phyloP scores from a whole-genome alignment of 1,140 invertebrate genomes.

The Drepana arcuata region DNA sequence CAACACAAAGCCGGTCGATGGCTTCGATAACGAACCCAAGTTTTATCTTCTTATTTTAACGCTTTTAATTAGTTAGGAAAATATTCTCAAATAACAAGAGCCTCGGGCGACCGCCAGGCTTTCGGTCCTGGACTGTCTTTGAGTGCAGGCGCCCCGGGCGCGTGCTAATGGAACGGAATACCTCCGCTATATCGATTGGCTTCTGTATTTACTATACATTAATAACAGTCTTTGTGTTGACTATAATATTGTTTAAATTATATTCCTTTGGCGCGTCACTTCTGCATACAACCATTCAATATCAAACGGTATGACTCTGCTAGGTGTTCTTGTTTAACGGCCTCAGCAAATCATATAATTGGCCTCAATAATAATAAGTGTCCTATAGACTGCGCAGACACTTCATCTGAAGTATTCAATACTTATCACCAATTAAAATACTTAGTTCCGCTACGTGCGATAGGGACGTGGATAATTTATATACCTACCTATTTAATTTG shows the following conservation, averaged over 20 bases:
- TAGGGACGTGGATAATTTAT: too few relatives aligned
- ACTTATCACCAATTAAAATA: too few relatives aligned
- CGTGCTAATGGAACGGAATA: slow-evolving; percentile 40
- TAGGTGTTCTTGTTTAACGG: too few relatives aligned
- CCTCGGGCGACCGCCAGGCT: slow-evolving; percentile 27
- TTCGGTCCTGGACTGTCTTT: slow-evolving; percentile 41
- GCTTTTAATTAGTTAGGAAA: slow-evolving; percentile 70
- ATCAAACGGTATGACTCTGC: too few relatives aligned
- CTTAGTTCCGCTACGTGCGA: too few relatives aligned
- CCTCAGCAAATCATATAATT: too few relatives aligned
- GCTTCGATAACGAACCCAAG: slow-evolving; percentile 57
- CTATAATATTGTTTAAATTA: slow-evolving; percentile 25
- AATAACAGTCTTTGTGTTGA: slow-evolving; percentile 30
- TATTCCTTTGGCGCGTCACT: slow-evolving; percentile 19
- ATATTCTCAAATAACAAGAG: slow-evolving; percentile 65
- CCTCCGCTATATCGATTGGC: slow-evolving; percentile 42
- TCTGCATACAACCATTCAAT: too few relatives aligned
- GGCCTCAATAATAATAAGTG: too few relatives aligned
- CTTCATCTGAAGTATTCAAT: too few relatives aligned
- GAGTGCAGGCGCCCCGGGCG: slow-evolving; percentile 33
- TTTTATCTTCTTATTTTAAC: slow-evolving; percentile 65
- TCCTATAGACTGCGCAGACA: too few relatives aligned
- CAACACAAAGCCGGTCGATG: slow-evolving; percentile 60
- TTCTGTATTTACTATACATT: slow-evolving; percentile 42
- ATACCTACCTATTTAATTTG: too few relatives aligned